Base-by-base conservation (phyloP, 2,888 invertebrate genomes). In the Eupithecia tripunctaria region DNA sequence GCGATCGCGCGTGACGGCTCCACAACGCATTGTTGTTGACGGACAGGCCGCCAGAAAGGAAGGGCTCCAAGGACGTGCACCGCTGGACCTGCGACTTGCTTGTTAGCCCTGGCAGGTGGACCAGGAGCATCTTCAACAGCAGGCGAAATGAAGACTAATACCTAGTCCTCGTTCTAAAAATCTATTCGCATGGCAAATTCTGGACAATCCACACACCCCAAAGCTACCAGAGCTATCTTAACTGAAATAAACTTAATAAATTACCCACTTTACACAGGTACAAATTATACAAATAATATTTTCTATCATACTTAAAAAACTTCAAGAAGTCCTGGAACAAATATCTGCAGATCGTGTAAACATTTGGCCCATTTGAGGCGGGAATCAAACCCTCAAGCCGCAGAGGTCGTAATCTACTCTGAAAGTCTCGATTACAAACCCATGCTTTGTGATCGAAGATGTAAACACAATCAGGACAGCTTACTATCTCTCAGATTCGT, bases 1-100 rank as follows among this genome's bases (percentile, higher is more conserved):
- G 74, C 66, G 69, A 71, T 68, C 74, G 68, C 69, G 71, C 74
- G 74, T 71, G 71, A 74, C 74, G 32, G 25, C 64, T 25, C 66
- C 43, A 43, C 59, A 59, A 41, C 71, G 14, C 62, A 69, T 68
- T 69, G 68, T 68, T 51, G 43, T 64, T 56, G 63, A 67, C 51
- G 15, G 21, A 27, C 68, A 14, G 3, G 70, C 51, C 29, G 29
- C 27, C 59, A 7, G 38, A 51, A 32, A 66, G 65, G 56, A 32
- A 68, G 65, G 43, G 10, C 6, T 47, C 67, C 65, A 66, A 36
- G 72, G 72, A 47, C 68, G 10, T 51, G 12, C 18, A 43, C 4
- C 43, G n/a, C n/a, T n/a, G n/a, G n/a, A n/a, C n/a, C n/a, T n/a
- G n/a, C n/a, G n/a, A n/a, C n/a, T n/a, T n/a, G n/a, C n/a, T n/a